A percentile compares a stretch with the other conserved stretches of the same genome.
phyloP scores from a whole-genome alignment of 2,113 vertebrate species.

The Felis chaus region DNA sequence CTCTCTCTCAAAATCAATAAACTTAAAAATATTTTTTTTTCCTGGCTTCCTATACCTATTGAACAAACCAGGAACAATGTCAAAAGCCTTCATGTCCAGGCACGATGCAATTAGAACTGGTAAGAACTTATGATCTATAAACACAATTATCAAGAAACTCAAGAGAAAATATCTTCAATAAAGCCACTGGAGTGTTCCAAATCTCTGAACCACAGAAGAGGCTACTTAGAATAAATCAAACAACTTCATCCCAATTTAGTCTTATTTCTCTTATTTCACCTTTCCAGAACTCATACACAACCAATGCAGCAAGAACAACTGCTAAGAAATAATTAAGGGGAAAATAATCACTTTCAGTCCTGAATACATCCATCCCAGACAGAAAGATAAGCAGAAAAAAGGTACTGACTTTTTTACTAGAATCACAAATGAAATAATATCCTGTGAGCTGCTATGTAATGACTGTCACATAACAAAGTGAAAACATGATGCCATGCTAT shows the following conservation, averaged over 20 bases:
- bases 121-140: neutral
- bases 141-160: slow-evolving; percentile 17
- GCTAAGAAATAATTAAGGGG: neutral
- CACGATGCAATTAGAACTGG: neutral
- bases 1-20: no score
- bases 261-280: slow-evolving; percentile 3
- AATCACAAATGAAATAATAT: neutral
- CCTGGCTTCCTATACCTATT: neutral
- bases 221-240: neutral
- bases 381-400: slow-evolving; percentile 26
- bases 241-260: neutral
- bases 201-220: neutral
- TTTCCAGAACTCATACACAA: slow-evolving; percentile 22
- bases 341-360: slow-evolving; percentile 17
- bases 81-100: neutral
- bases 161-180: slow-evolving; percentile 4
- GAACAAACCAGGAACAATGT: neutral
- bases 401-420: neutral
- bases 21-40: no score
- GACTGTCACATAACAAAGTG: neutral
- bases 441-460: neutral
- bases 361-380: neutral
- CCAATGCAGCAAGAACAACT: neutral
- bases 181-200: neutral
- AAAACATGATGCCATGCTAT: neutral